These are phyloP conservation scores for Notoglanidium macrostoma DNA, from an alignment of 2,797 vertebrate genomes.

Conservation along the genomic window DNA sequence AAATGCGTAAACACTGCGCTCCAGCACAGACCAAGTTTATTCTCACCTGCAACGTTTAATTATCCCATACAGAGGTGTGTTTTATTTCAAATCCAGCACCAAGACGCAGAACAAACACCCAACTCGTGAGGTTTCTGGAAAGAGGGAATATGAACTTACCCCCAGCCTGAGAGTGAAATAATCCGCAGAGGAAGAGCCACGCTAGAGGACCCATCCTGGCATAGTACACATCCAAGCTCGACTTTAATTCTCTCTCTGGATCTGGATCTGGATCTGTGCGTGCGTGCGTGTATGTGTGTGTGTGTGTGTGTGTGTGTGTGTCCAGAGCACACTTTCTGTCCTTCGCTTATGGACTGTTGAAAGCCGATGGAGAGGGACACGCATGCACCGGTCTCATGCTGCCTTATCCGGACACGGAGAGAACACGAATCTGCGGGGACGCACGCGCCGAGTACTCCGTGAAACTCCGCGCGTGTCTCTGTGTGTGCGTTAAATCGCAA, in stretches of 20 bases:
- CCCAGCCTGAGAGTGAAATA: conserved; percentile 85
- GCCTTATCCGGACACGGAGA: conserved; percentile 61
- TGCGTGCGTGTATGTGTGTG: background rate
- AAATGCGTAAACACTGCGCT: background rate
- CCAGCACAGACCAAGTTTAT: background rate
- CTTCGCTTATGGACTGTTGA: conserved; percentile 68
- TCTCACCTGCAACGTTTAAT: background rate
- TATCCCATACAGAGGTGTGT: background rate
- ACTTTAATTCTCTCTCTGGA: conserved; percentile 26
- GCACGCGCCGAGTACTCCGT: background rate
- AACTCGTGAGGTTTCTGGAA: background rate
- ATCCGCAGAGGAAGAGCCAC: conserved; percentile 89
- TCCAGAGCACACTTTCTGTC: conserved; percentile 8
- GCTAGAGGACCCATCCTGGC: conserved; percentile 93
- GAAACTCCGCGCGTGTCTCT: conserved; percentile 6
- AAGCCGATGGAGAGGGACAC: conserved; percentile 72
- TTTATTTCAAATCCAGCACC: background rate
- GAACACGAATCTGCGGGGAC: background rate
- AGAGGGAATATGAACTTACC: conserved; percentile 83
- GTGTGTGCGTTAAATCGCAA: background rate
- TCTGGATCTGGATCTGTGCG: background rate
- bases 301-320: background rate
- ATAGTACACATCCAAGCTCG: conserved; percentile 87
- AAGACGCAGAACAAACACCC: background rate
- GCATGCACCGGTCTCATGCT: conserved; percentile 73